Conservation (phyloP, 2,797 vertebrate genomes). For the Propithecus deckenii region DNA sequence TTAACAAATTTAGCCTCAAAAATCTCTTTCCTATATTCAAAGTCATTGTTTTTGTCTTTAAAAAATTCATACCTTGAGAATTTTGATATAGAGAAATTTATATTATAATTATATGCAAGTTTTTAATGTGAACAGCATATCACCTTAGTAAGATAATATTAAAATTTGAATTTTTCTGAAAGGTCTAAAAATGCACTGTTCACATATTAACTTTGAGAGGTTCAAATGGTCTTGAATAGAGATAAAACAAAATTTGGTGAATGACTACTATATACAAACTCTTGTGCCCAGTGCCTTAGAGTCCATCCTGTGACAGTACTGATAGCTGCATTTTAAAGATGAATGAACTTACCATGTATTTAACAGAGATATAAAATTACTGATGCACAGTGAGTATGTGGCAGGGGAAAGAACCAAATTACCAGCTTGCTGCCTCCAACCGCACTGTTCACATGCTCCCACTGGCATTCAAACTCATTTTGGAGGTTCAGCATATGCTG, state of each 20-base stretch:
- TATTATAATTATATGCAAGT: neutral
- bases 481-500: accelerated
- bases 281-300: neutral
- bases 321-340: neutral
- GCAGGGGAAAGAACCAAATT: neutral
- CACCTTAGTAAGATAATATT: neutral
- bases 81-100: neutral
- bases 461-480: neutral
- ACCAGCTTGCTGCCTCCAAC: neutral
- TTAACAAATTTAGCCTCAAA: neutral
- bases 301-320: neutral
- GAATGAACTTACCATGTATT: neutral
- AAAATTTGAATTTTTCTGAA: neutral
- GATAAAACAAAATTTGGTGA: neutral
- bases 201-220: neutral
- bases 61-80: neutral
- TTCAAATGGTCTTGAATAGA: neutral
- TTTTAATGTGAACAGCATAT: neutral
- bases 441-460: accelerated
- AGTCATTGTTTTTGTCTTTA: neutral
- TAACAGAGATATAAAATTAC: neutral
- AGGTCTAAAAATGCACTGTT: neutral
- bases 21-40: neutral
- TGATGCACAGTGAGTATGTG: no score
- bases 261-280: neutral